Evolutionary conservation across 2,797 vertebrate genomes (phyloP).

Genomic region (Psittacula echo): DNA sequence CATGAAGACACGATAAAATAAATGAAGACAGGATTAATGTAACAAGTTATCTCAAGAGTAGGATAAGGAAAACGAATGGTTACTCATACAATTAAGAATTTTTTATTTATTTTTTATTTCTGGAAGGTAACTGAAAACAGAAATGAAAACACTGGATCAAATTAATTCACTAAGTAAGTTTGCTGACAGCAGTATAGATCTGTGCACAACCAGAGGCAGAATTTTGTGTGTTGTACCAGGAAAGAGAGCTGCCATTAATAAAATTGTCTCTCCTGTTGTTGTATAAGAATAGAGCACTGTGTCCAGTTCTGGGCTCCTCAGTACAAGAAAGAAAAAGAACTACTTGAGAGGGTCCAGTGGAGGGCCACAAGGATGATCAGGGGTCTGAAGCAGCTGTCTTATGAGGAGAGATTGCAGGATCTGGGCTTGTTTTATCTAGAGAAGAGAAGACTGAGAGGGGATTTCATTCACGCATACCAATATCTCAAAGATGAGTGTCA

Average conservation of each 20-base stretch:
- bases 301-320: not conserved
- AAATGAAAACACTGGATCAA: not conserved
- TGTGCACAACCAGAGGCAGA: not conserved
- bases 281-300: not conserved
- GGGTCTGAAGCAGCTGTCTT: not conserved
- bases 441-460: not conserved
- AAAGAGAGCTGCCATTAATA: not conserved
- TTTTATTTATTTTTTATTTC: not conserved
- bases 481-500: not conserved
- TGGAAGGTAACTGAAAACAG: not conserved
- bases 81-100: not conserved
- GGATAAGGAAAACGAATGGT: conserved; percentile 27
- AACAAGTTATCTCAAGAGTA: conserved; percentile 64
- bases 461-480: not conserved
- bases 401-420: not conserved
- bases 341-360: not conserved
- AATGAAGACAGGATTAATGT: conserved; percentile 73
- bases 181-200: not conserved
- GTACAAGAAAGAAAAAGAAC: not conserved
- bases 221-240: not conserved
- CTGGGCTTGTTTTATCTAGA: not conserved
- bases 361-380: not conserved
- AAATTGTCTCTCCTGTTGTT: not conserved
- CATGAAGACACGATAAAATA: conserved; percentile 72
- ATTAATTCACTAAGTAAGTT: not conserved